A percentile compares a stretch with the other conserved stretches of the same genome.
These are phyloP conservation scores for Podilymbus podiceps DNA, from an alignment of 2,113 vertebrate species.

Conservation along the genomic window DNA sequence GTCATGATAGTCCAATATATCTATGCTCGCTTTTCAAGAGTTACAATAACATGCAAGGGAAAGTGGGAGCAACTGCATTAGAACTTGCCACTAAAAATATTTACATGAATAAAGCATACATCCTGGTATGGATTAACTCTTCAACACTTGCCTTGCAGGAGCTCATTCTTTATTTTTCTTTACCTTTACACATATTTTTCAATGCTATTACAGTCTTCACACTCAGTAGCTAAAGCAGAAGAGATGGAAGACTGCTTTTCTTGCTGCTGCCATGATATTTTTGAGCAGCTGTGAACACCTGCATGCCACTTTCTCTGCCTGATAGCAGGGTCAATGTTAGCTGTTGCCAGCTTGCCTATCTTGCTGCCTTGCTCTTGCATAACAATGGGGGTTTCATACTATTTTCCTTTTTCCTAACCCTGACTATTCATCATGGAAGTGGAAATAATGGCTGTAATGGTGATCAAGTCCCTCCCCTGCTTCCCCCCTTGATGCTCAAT, in stretches of 20 bases:
- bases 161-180: neutral
- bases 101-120: neutral
- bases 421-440: neutral
- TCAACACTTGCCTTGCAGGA: neutral
- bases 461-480: neutral
- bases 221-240: neutral
- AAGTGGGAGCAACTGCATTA: neutral
- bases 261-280: neutral
- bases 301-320: neutral
- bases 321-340: neutral
- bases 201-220: neutral
- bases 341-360: neutral
- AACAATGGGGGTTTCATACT: neutral
- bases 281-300: neutral
- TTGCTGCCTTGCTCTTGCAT: neutral
- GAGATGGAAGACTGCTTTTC: neutral
- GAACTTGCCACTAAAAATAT: neutral
- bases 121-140: neutral
- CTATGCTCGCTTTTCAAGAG: neutral
- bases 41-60: neutral
- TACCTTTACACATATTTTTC: neutral
- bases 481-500: neutral
- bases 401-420: neutral
- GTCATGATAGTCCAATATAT: neutral
- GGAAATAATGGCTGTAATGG: constrained; percentile 23